A percentile compares a stretch with the other conserved stretches of the same genome.
Conservation (phyloP, 1,140 invertebrate genomes). For the Papilio helenus region DNA sequence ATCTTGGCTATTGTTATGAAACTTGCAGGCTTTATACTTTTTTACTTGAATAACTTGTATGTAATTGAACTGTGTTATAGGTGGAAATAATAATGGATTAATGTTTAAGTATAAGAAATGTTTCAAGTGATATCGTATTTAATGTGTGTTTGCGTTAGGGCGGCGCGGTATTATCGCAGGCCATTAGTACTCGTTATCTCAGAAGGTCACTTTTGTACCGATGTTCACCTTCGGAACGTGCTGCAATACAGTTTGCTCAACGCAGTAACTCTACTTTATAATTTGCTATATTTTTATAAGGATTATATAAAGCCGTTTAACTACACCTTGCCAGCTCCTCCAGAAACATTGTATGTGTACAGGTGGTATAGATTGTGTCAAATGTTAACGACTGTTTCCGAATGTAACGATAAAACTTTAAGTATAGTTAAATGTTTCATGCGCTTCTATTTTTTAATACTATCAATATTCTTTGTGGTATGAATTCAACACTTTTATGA, state of each 20-base stretch:
- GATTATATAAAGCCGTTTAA: background rate
- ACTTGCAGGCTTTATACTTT: background rate
- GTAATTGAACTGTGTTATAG: background rate
- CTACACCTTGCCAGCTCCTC: background rate
- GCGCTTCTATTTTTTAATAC: no score
- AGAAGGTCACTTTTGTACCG: slow-evolving; percentile 57
- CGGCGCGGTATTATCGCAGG: slow-evolving; percentile 50
- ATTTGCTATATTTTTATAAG: background rate
- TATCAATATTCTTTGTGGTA: background rate
- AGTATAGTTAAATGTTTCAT: no score
- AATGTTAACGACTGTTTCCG: background rate
- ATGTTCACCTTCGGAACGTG: slow-evolving; percentile 58
- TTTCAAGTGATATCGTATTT: background rate
- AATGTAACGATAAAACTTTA: background rate
- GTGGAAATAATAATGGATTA: background rate
- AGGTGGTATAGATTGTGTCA: background rate
- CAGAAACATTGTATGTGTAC: background rate
- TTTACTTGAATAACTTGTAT: background rate
- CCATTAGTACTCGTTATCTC: slow-evolving; percentile 59
- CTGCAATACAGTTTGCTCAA: slow-evolving; percentile 38
- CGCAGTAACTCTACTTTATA: background rate
- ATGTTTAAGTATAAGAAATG: background rate
- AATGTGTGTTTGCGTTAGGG: slow-evolving; percentile 12
- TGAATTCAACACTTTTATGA: background rate
- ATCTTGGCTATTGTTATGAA: background rate